phyloP scores from a whole-genome alignment of 1,140 invertebrate species.

The Drosophila bipectinata region DNA sequence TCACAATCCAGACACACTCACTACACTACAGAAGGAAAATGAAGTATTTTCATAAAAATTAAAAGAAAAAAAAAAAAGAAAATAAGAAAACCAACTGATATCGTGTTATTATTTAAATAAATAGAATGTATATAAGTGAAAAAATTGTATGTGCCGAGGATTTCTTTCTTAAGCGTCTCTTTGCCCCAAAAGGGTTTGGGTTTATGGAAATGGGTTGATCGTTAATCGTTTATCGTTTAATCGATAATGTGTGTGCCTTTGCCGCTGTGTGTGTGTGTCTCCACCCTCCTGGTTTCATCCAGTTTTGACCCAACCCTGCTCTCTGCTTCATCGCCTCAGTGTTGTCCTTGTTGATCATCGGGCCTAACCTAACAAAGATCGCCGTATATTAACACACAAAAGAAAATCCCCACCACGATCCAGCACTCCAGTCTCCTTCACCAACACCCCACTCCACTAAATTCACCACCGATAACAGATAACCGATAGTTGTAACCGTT shows the following conservation, averaged over 20 bases:
- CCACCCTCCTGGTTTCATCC: background rate
- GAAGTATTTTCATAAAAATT: slow-evolving; percentile 72
- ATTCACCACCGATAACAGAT: slow-evolving; percentile 34
- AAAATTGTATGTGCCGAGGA: slow-evolving; percentile 54
- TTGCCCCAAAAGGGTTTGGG: background rate
- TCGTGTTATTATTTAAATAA: slow-evolving; percentile 84
- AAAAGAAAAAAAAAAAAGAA: slow-evolving; percentile 6
- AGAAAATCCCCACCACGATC: background rate
- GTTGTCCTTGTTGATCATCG: slow-evolving; percentile 3
- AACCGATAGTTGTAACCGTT: slow-evolving; percentile 33
- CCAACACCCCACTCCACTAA: background rate
- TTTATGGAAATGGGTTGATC: background rate
- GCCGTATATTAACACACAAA: slow-evolving; percentile 9
- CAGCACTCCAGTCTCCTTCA: background rate
- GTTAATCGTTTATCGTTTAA: background rate
- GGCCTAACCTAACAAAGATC: slow-evolving; percentile 13
- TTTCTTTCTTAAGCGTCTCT: slow-evolving; percentile 43
- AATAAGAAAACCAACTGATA: slow-evolving; percentile 52
- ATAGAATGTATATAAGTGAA: slow-evolving; percentile 83
- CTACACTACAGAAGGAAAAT: slow-evolving; percentile 40
- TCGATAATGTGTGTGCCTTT: slow-evolving; percentile 5
- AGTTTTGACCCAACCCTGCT: slow-evolving; percentile 2
- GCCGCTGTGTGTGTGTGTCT: slow-evolving; percentile 1
- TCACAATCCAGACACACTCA: slow-evolving; percentile 24
- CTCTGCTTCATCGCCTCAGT: slow-evolving; percentile 2